Evolutionary conservation across 2,113 vertebrate genomes (phyloP).

Genomic region (Neogale vison): DNA sequence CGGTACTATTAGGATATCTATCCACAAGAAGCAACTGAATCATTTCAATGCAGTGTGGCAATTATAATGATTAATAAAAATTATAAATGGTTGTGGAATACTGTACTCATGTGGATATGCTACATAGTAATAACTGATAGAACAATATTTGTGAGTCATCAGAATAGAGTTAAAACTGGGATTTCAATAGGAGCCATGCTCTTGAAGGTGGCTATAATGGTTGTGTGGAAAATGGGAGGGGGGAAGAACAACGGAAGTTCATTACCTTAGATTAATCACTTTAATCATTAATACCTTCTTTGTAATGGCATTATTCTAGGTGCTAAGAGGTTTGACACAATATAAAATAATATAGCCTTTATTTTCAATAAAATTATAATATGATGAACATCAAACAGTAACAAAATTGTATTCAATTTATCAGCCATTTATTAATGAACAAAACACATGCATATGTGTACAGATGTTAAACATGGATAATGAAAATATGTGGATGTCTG

Average conservation of each 20-base stretch:
- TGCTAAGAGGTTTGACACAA: background rate
- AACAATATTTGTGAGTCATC: background rate
- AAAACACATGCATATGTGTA: background rate
- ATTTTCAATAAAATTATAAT: conserved; percentile 15
- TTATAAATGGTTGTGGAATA: background rate
- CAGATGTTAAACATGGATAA: background rate
- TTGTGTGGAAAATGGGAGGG: background rate
- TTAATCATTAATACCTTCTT: background rate
- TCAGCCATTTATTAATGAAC: background rate
- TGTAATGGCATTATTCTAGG: background rate
- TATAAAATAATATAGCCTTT: background rate
- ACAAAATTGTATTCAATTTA: background rate
- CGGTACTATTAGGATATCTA: background rate
- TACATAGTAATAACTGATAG: background rate
- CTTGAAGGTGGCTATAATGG: background rate
- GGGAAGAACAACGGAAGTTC: background rate
- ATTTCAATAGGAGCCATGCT: background rate
- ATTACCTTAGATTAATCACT: background rate
- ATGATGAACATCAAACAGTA: background rate
- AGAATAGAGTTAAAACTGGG: background rate
- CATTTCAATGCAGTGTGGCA: background rate
- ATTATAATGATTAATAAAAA: conserved; percentile 20
- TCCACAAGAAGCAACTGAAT: background rate
- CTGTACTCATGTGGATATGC: background rate
- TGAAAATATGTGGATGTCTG: background rate